Conservation (phyloP, 2,888 invertebrate genomes). For the Tholera decimalis region DNA sequence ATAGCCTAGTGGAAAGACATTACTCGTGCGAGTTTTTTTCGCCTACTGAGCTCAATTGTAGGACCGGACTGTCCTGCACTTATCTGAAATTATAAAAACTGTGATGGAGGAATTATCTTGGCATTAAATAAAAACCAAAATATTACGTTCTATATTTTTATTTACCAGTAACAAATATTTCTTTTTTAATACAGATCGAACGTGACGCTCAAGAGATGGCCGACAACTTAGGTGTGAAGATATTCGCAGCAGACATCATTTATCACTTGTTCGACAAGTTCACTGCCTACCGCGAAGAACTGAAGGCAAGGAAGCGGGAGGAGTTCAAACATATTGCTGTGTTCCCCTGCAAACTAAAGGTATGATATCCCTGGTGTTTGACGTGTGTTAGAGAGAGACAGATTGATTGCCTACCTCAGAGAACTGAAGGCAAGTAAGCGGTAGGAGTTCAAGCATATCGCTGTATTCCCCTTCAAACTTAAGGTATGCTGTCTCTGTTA, state of each 20-base stretch:
- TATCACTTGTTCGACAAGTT: conserved; percentile 99
- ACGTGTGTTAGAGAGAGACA: conserved; percentile 90
- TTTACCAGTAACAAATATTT: not conserved
- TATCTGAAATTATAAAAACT: not conserved
- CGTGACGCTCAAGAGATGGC: conserved; percentile 99
- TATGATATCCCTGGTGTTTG: conserved; percentile 66
- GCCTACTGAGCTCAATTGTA: too few species aligned
- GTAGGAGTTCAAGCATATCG: conserved; percentile 98
- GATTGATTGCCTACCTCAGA: conserved; percentile 98
- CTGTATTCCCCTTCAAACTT: conserved; percentile 99
- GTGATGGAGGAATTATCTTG: too few species aligned
- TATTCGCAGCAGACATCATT: conserved; percentile 99
- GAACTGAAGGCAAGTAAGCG: conserved; percentile 97
- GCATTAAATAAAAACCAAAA: too few species aligned
- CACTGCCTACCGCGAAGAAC: conserved; percentile 97
- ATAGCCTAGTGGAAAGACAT: too few species aligned
- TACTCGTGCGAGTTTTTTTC: too few species aligned
- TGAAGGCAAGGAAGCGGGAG: conserved; percentile 97
- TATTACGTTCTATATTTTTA: not conserved
- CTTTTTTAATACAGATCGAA: conserved; percentile 91
- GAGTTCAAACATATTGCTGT: conserved; percentile 99
- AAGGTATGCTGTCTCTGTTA: conserved; percentile 88
- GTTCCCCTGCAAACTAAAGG: conserved; percentile 99
- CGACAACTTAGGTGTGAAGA: conserved; percentile 97
- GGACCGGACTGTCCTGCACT: not conserved